Base-by-base conservation (phyloP, 2,888 invertebrate genomes). In the Molanna angustata region DNA sequence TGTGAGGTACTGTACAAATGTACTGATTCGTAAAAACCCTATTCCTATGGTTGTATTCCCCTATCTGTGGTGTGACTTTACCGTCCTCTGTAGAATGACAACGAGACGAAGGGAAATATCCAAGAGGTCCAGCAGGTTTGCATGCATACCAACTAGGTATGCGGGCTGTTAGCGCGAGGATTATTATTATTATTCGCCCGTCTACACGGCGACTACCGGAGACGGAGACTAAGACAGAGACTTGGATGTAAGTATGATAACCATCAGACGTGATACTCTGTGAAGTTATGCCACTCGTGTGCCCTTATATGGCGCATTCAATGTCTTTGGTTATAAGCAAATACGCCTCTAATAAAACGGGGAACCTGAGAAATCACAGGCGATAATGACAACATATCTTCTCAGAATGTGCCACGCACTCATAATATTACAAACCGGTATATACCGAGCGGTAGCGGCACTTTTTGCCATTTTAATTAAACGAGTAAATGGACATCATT, bases 81-180 rank as follows among this genome's bases (percentile, higher is more conserved):
- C n/a, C n/a, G n/a, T n/a, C n/a, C n/a, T n/a, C n/a, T n/a, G n/a
- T n/a, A n/a, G n/a, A n/a, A n/a, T n/a, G n/a, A n/a, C n/a, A n/a
- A n/a, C n/a, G 45, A 14, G 20, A 39, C 41, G 49, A 33, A 27
- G 31, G 49, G 42, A 40, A 41, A 17, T 16, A 22, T 14, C 47
- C 18, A 41, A 48, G 49, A 22, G 41, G 42, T 49, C 42, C 20
- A 41, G 19, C 39, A 48, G 27, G 27, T 33, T 35, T 42, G 49
- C 42, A 42, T 49, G 42, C 49, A 42, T 49, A 49, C 41, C 31
- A 33, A 20, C 20, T 33, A 1, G 27, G 14, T 14, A 1, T 13
- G 35, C 35, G 33, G 21, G 17, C 45, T 14, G n/a, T 37, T 3
- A 16, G 9, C 2, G 7, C 27, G 11, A 7, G 6, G 27, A 4